Conservation (phyloP, 2,797 vertebrate species). For the Lindbergichthys nudifrons region DNA sequence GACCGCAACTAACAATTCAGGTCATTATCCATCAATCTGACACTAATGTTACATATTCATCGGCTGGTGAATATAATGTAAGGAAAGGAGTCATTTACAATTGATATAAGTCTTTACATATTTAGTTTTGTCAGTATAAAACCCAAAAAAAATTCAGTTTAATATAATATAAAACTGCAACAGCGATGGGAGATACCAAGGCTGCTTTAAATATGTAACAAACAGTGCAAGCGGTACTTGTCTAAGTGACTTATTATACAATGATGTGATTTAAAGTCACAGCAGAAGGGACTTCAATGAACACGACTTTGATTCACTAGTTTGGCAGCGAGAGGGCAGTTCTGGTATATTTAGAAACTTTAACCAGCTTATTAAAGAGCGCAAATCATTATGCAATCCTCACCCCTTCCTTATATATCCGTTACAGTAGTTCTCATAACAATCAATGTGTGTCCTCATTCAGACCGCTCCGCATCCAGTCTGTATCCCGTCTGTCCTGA, state of each 20-base stretch:
- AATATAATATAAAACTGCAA: too few species aligned
- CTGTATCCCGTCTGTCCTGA: conserved; percentile 5
- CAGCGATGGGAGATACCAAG: neutral
- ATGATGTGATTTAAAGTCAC: conserved; percentile 13
- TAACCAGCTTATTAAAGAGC: conserved; percentile 48
- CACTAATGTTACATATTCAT: too few species aligned
- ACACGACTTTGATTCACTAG: conserved; percentile 21
- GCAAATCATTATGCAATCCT: conserved; percentile 48
- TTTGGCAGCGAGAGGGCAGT: conserved; percentile 28
- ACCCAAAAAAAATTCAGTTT: too few species aligned
- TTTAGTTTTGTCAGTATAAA: too few species aligned
- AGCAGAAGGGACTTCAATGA: neutral
- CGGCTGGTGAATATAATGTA: too few species aligned
- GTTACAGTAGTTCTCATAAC: conserved; percentile 6
- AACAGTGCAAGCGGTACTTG: neutral
- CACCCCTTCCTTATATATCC: conserved; percentile 15
- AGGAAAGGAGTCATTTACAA: too few species aligned
- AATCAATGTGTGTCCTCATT: conserved; percentile 12
- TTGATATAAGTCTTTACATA: too few species aligned
- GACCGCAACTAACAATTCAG: too few species aligned
- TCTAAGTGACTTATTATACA: neutral
- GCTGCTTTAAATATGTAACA: neutral
- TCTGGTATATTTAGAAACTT: conserved; percentile 59
- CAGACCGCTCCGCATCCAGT: conserved; percentile 5
- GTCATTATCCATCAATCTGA: too few species aligned